Conservation (phyloP, 2,113 vertebrate genomes). For the Balaeniceps rex region DNA sequence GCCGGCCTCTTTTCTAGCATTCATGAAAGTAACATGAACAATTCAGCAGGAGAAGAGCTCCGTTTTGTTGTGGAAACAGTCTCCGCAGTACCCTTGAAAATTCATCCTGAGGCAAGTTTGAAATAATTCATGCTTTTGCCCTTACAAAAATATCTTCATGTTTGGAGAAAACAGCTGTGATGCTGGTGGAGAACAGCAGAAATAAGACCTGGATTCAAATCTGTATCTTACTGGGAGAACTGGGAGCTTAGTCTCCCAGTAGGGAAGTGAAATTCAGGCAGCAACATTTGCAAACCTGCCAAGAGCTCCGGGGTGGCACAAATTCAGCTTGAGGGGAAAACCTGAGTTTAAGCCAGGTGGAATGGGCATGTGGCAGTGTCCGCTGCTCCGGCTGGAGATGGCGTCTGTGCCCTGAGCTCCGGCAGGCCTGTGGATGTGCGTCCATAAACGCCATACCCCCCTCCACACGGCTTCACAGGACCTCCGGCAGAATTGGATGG, state of each 20-base stretch:
- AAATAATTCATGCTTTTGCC: slow-evolving; percentile 49
- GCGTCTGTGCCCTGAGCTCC: not conserved
- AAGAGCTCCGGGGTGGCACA: not conserved
- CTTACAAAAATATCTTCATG: slow-evolving; percentile 27
- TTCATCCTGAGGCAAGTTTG: slow-evolving; percentile 44
- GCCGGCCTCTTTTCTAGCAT: not conserved
- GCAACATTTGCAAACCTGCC: not conserved
- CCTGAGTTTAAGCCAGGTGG: not conserved
- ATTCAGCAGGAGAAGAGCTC: slow-evolving; percentile 4
- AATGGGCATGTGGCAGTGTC: not conserved
- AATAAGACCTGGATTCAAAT: not conserved
- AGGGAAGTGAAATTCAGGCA: not conserved
- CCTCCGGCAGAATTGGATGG: not conserved
- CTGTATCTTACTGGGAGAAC: not conserved
- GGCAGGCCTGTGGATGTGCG: not conserved
- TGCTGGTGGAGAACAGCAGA: not conserved
- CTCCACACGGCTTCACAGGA: not conserved
- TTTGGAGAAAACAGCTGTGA: slow-evolving; percentile 30
- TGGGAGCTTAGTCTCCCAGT: not conserved
- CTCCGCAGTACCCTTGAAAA: slow-evolving; percentile 14
- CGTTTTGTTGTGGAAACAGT: slow-evolving; percentile 18
- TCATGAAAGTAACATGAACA: not conserved
- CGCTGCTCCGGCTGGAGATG: not conserved
- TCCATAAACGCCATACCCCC: not conserved
- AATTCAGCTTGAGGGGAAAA: not conserved